Evolutionary conservation across 2,797 vertebrate species (phyloP), one percentile per base, ranked within the genome.

Genomic region (Cryptoprocta ferox): DNA sequence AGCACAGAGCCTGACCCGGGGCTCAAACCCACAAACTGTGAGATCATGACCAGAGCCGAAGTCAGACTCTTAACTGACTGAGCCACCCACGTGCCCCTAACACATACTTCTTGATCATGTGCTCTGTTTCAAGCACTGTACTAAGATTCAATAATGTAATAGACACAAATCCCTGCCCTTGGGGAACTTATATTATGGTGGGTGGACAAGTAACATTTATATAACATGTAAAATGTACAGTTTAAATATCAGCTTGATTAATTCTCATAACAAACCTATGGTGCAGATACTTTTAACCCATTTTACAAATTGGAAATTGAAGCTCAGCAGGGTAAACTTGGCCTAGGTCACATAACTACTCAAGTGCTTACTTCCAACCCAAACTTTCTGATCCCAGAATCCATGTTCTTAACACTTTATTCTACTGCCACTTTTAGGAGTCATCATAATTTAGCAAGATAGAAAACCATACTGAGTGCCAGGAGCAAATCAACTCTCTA

Each of bases 241-340:
- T 91, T 76, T 53, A 82, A 83, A 45, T 28, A 35, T 59, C 75
- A 81, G 32, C 26, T 35, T 42, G 71, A 16, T 83, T 70, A 76
- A 76, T 65, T 39, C 45, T 90, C 35, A 53, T 42, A 45, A 28
- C 76, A 92, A 80, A 59, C 3, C 6, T 82, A 15, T 75, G 24
- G 26, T 56, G 4, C 45, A 66, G 26, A 68, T 90, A 28, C 28
- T 83, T 4, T 82, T 87, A 56, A 6, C 66, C 35, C 13, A 30
- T 91, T 66, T 96, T 76, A 87, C 8, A 76, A 87, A 61, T 68
- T 16, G 32, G 71, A 93, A 89, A 82, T 61, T 71, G n/a, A 96
- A 86, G 48, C 42, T 92, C 68, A 78, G 24, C 32, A 82, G 53
- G 21, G 30, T 78, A 82, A 87, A 83, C 48, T 84, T 97, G 42